phyloP scores from a whole-genome alignment of 2,888 invertebrate species.

The Emesis russula region DNA sequence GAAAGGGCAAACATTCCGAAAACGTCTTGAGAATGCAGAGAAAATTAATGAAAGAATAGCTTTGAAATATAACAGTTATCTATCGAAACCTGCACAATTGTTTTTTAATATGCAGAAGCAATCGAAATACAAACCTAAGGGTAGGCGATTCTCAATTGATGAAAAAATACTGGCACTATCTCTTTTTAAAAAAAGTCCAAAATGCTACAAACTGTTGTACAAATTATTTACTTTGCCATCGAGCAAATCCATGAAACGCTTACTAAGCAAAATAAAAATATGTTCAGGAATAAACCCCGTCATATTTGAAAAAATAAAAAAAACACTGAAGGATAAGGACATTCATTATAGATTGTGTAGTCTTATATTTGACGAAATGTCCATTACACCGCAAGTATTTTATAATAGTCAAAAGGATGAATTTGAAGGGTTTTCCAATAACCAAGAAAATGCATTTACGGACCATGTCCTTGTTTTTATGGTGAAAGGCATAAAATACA shows the following conservation, averaged over 20 bases:
- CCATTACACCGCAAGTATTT: slow-evolving; percentile 60
- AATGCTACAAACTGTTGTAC: slow-evolving; percentile 57
- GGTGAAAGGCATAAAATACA: slow-evolving; percentile 81
- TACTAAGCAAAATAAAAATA: slow-evolving; percentile 71
- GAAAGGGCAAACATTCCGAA: slow-evolving; percentile 5
- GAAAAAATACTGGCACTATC: slow-evolving; percentile 52
- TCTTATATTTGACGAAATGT: slow-evolving; percentile 82
- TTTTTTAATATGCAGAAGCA: slow-evolving; percentile 46
- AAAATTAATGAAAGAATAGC: slow-evolving; percentile 18
- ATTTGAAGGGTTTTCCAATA: slow-evolving; percentile 69
- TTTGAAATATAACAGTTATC: slow-evolving; percentile 25
- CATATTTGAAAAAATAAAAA: slow-evolving; percentile 73
- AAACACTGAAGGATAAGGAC: slow-evolving; percentile 49
- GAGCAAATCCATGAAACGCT: slow-evolving; percentile 62
- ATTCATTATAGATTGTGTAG: slow-evolving; percentile 56
- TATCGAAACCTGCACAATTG: slow-evolving; percentile 35
- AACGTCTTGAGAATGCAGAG: slow-evolving; percentile 28
- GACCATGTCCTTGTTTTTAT: slow-evolving; percentile 85
- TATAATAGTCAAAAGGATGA: slow-evolving; percentile 59
- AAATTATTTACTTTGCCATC: slow-evolving; percentile 78
- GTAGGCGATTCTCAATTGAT: slow-evolving; percentile 41
- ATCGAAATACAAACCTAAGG: slow-evolving; percentile 46
- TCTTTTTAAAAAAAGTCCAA: slow-evolving; percentile 67
- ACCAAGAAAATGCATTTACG: slow-evolving; percentile 53
- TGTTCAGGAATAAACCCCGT: slow-evolving; percentile 64